Evolutionary conservation across 2,888 invertebrate species (phyloP), one percentile per base, ranked within the genome.

Genomic region (Oligia strigilis): DNA sequence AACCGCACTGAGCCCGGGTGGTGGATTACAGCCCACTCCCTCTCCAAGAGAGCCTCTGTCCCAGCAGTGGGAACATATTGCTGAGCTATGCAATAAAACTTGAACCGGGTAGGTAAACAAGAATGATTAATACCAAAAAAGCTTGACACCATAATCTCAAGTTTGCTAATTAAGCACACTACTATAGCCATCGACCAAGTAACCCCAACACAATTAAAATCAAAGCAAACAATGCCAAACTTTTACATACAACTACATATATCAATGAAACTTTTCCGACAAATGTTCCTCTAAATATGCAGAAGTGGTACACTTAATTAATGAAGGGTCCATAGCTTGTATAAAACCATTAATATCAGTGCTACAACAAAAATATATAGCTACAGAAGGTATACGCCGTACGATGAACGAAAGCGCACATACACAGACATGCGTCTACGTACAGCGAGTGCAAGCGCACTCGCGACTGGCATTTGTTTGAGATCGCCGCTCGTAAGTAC

Each of bases 281-380:
- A 75, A 78, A 82, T 67, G 75, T 69, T 64, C 62, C 67, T 79
- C 83, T 77, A 88, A 88, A 82, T 86, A 85, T 89, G 83, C 85
- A 87, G 78, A 85, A 90, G 87, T 85, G 85, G 86, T 79, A 88
- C 87, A 89, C 87, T 82, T 83, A 89, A 90, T 87, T 88, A 88
- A 90, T 90, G 85, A 87, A 82, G 72, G 83, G 78, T 70, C 77
- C 43, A 72, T 80, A 72, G 85, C 76, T 75, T 75, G 80, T 87
- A 80, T 83, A 81, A 90, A 91, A 87, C 93, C 94, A 94, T 94
- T 94, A 94, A 94, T 95, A 93, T 92, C 89, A 90, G 84, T 66
- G 9, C 14, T 76, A 14, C 14, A 64, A n/a, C 14, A 23, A 58
- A 9, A 29, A n/a, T 3, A 17, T 2, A 2, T 0, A 13, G 4